Evolutionary conservation across 1,140 invertebrate species (phyloP).

Genomic region (Octopus bimaculoides): DNA sequence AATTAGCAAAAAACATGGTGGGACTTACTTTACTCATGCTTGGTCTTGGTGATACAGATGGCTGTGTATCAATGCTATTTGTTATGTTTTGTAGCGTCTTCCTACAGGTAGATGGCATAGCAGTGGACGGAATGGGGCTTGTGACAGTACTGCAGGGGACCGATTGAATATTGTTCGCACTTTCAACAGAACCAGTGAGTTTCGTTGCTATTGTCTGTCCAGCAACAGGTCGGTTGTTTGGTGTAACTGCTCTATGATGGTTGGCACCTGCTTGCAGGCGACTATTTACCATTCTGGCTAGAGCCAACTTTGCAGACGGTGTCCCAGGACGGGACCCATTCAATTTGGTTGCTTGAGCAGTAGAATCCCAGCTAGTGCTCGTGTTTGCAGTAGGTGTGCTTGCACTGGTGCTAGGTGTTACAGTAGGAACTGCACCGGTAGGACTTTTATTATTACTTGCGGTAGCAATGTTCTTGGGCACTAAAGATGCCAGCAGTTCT

Average conservation of each 20-base stretch:
- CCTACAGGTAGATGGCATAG: slow-evolving; percentile 16
- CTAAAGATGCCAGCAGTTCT: slow-evolving; percentile 13
- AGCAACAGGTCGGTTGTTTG: neutral
- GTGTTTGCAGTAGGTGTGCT: slow-evolving; percentile 7
- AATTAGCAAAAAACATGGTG: neutral
- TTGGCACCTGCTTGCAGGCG: slow-evolving; percentile 65
- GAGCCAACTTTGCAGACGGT: slow-evolving; percentile 89
- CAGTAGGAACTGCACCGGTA: slow-evolving; percentile 9
- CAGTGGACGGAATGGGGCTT: slow-evolving; percentile 16
- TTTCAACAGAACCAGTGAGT: neutral
- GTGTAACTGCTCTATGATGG: neutral
- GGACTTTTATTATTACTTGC: neutral
- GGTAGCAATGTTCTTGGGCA: slow-evolving; percentile 17
- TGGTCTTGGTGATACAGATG: slow-evolving; percentile 11
- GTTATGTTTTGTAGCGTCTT: slow-evolving; percentile 33
- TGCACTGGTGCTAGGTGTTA: neutral
- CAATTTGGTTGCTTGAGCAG: neutral
- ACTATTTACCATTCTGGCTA: slow-evolving; percentile 91
- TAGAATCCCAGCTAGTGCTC: slow-evolving; percentile 21
- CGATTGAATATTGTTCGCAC: neutral
- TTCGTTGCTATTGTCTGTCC: neutral
- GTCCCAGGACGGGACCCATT: slow-evolving; percentile 25
- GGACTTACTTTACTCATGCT: slow-evolving; percentile 23
- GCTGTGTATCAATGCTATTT: slow-evolving; percentile 25
- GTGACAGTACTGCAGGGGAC: slow-evolving; percentile 12